A percentile compares a stretch with the other conserved stretches of the same genome.
Evolutionary conservation across 1,140 invertebrate species (phyloP).

Genomic region (Holotrichia oblita): DNA sequence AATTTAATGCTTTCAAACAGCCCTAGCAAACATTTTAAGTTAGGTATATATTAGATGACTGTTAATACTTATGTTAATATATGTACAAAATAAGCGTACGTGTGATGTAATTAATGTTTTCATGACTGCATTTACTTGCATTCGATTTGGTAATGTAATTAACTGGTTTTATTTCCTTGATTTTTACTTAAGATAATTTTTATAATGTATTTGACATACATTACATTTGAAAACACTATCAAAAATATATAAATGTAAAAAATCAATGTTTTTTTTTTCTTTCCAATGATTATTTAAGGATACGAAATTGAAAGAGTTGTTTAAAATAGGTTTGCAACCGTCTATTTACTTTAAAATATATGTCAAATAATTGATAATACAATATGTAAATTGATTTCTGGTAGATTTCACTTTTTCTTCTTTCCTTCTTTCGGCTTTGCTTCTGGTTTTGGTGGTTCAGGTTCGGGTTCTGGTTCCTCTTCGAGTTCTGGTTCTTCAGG

Average conservation of each 20-base stretch:
- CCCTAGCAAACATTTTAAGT: neutral
- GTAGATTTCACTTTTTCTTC: constrained; percentile 37
- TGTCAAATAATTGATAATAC: neutral
- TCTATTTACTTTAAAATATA: constrained; percentile 2
- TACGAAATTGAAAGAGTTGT: neutral
- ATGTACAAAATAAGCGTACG: constrained; percentile 10
- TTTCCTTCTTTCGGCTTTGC: constrained; percentile 38
- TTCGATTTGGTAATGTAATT: constrained; percentile 24
- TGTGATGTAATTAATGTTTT: constrained; percentile 19
- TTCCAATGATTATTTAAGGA: neutral
- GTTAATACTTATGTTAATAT: constrained; percentile 17
- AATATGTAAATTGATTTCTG: constrained; percentile 20
- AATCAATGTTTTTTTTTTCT: neutral
- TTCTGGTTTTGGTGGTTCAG: constrained; percentile 25
- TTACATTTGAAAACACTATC: neutral
- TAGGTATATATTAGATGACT: neutral
- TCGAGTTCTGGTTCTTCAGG: constrained; percentile 1
- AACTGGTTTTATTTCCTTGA: constrained; percentile 14
- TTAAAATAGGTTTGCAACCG: neutral
- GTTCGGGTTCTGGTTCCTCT: constrained; percentile 37
- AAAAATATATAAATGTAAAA: neutral
- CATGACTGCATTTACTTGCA: neutral
- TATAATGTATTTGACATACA: neutral
- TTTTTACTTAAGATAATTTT: neutral
- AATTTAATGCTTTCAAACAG: constrained; percentile 72